Conservation (phyloP, 2,113 vertebrate species). For the Parus major region DNA sequence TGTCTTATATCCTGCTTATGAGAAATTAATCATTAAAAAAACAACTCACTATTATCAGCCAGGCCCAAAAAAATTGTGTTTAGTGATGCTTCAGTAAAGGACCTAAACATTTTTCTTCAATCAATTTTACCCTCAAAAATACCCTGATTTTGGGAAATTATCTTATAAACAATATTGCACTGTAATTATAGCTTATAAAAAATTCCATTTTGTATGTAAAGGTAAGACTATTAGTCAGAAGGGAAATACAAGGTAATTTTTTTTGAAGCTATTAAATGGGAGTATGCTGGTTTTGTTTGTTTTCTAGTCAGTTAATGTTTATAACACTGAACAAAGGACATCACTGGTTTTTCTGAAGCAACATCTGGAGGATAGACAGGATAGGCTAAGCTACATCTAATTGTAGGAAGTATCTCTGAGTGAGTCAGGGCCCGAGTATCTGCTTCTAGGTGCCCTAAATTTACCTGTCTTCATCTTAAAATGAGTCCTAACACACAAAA, state of each 20-base stretch:
- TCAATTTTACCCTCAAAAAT: not conserved
- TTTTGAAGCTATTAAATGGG: not conserved
- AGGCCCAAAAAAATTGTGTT: accelerated
- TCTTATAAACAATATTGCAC: not conserved
- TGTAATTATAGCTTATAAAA: not conserved
- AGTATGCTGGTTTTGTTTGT: not conserved
- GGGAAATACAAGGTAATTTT: not conserved
- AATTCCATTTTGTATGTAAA: not conserved
- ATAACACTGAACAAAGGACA: not conserved
- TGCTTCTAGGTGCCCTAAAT: not conserved
- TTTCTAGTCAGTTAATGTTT: not conserved
- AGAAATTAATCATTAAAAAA: not conserved
- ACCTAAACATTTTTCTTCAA: not conserved
- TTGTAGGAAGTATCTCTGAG: not conserved
- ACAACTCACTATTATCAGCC: not conserved
- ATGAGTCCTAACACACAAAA: not conserved
- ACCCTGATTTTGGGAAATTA: not conserved
- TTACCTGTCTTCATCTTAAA: not conserved
- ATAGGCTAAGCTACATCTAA: not conserved
- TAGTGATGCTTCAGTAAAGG: not conserved
- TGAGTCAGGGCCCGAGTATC: not conserved
- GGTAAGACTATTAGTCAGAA: not conserved
- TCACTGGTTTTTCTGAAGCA: not conserved
- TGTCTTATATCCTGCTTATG: not conserved
- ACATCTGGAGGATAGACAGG: not conserved